phyloP scores from a whole-genome alignment of 2,797 vertebrate species.

The Catamblyrhynchus diadema region DNA sequence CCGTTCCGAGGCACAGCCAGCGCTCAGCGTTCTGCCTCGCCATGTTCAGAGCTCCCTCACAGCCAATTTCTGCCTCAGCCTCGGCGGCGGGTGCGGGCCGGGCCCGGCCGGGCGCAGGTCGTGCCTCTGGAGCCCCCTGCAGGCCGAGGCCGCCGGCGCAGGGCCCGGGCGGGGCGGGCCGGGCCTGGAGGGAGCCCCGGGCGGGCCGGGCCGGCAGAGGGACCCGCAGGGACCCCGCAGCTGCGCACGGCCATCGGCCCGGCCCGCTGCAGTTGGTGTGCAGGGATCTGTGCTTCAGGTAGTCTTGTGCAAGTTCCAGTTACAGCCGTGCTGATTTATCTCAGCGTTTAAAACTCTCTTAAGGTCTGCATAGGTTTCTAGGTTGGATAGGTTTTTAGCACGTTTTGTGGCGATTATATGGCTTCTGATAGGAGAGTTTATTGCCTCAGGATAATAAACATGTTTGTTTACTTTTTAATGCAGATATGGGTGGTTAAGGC shows the following conservation, averaged over 20 bases:
- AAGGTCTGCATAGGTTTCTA: background rate
- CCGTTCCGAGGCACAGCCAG: accelerated
- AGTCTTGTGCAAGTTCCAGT: background rate
- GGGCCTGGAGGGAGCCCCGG: too few species aligned
- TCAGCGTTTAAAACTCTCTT: background rate
- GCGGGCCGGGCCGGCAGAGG: too few species aligned
- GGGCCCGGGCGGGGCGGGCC: background rate
- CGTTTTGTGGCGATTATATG: background rate
- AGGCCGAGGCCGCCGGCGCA: background rate
- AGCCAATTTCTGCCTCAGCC: accelerated
- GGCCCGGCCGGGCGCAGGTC: background rate
- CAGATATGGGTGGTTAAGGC: background rate
- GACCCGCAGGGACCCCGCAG: background rate
- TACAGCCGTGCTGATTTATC: background rate
- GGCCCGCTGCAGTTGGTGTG: background rate
- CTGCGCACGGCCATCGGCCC: background rate
- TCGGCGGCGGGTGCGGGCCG: accelerated
- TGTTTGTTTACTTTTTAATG: background rate
- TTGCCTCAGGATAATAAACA: background rate
- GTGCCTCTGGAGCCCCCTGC: slow-evolving; percentile 48
- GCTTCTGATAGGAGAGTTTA: background rate
- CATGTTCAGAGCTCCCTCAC: background rate
- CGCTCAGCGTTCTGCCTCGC: background rate
- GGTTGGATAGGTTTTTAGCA: background rate
- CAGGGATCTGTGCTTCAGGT: background rate